Base-by-base conservation (phyloP, 2,888 invertebrate genomes). In the Cheilosia scutellata region DNA sequence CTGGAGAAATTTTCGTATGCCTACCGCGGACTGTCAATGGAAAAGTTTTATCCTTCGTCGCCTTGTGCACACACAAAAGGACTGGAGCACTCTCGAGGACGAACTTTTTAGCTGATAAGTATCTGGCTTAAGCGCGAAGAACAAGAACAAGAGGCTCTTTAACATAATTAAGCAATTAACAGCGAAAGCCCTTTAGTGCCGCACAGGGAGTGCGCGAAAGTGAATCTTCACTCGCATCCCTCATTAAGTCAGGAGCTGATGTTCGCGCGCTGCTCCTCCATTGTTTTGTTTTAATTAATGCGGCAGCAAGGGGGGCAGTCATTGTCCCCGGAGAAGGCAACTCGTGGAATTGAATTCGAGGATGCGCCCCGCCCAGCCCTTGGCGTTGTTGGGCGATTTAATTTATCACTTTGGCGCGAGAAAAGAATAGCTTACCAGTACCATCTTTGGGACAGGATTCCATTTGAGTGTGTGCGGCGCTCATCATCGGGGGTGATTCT, bases 161-260 rank as follows among this genome's bases (percentile, higher is more conserved):
- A 89, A 88, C 89, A 89, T 89, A 89, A 89, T 89, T 89, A 89
- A 88, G 88, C 88, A 89, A 89, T 89, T 89, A 89, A 89, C 88
- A 78, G 80, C 82, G 88, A 88, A 88, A 89, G 88, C 87, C 82
- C 88, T 87, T 87, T 82, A 82, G 78, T 74, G 75, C 87, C 72
- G 77, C 78, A 74, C 78, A n/a, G 86, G 86, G 86, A 86, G 53
- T 65, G 68, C 51, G 78, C 49, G 76, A 65, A 47, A 40, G 57
- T 70, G 82, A 72, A 82, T 83, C 72, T 63, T 60, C 71, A 31
- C 62, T 76, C 57, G 66, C 72, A 62, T 72, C 82, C 86, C 82
- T 82, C 82, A 86, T 86, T 86, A 86, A 86, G 76, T 76, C 58
- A 71, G 74, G 37, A 57, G 66, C 72, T 60, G 75, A 60, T 68